phyloP scores from a whole-genome alignment of 1,140 invertebrate genomes.

The Eurytemora carolleeae region DNA sequence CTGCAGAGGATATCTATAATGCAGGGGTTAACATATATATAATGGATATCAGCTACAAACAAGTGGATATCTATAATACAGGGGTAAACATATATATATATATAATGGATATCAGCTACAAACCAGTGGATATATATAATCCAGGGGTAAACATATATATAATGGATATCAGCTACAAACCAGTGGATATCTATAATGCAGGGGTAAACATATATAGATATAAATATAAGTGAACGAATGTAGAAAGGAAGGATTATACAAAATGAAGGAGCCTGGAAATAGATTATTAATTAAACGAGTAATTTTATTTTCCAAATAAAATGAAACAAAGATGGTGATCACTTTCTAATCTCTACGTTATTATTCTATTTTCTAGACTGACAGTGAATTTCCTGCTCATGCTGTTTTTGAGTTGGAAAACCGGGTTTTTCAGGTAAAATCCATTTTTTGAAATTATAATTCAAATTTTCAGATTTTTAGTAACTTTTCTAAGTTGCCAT shows the following conservation, averaged over 20 bases:
- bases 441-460: background rate
- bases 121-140: no score
- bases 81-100: no score
- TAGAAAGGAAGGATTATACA: background rate
- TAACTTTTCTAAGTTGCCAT: background rate
- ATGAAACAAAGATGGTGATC: background rate
- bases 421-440: background rate
- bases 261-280: background rate
- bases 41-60: no score
- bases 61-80: no score
- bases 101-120: no score
- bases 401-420: background rate
- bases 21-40: no score
- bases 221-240: background rate
- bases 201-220: background rate
- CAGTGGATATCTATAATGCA: no score
- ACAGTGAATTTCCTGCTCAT: background rate
- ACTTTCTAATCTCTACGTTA: background rate
- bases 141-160: no score
- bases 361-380: background rate
- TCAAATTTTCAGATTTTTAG: background rate
- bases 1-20: no score
- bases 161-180: no score
- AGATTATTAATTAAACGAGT: background rate
- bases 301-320: no score